Base-by-base conservation (phyloP, 2,113 vertebrate genomes). In the Paradisaea rubra region DNA sequence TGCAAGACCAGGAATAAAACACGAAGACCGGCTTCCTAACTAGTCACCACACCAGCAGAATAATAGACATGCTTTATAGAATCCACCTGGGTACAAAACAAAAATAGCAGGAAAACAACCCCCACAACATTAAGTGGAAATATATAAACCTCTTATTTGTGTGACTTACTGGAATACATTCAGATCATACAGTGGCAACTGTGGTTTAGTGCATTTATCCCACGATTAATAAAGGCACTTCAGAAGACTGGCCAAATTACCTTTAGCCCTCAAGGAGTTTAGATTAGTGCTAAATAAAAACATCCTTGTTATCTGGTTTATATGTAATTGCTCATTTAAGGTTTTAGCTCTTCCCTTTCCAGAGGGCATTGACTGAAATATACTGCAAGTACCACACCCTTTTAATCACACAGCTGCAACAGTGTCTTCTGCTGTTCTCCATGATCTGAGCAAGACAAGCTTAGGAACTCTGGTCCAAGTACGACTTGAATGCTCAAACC, bases 401-500 rank as follows among this genome's bases (percentile, higher is more conserved):
- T 64, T 37, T 8, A 61, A 16, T 37, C 52, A n/a, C 6, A 6
- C 28, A 71, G 3, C 53, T 79, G 69, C 19, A 53, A 6, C 33
- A 28, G 2, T 1, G 3, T 64, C 21, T 35, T 33, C n/a, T 68
- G 9, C 13, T 76, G 1, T 15, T 59, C 20, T 28, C 54, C 41
- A 22, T 2, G 1, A 15, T 5, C 24, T 11, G 7, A 78, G 21
- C 2, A 7, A 65, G 4, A 41, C 16, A 35, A 60, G 13, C 28
- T 27, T 9, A 6, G 37, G 24, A 57, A 9, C 31, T 28, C 49
- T 33, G 11, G 27, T 41, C 24, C 6, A 31, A 52, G 7, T 4
- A 49, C 24, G 35, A 11, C 11, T 8, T 27, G 10, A 53, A 15
- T 8, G 10, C 8, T 30, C 19, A 78, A 27, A 61, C 19, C 24